These are phyloP conservation scores for Asarcornis scutulata DNA, from an alignment of 2,113 vertebrate genomes.

Conservation along the genomic window DNA sequence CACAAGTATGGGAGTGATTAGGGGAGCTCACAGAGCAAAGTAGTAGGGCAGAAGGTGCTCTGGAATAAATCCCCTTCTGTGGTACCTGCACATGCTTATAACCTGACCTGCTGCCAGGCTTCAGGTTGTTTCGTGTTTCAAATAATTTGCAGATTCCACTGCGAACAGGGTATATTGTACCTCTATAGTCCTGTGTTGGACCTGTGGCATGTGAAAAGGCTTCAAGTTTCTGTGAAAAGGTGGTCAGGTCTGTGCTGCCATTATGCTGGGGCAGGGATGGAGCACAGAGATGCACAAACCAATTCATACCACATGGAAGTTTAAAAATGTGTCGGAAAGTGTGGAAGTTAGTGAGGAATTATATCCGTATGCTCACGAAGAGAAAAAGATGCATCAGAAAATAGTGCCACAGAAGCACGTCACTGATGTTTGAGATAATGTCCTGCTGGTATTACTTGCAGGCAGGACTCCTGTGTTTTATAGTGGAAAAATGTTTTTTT, in stretches of 20 bases:
- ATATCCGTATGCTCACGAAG: not conserved
- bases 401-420: not conserved
- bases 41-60: not conserved
- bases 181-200: not conserved
- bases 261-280: not conserved
- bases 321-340: not conserved
- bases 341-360: not conserved
- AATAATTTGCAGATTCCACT: not conserved
- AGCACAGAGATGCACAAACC: not conserved
- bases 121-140: not conserved
- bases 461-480: not conserved
- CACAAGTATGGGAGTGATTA: not conserved
- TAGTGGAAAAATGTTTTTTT: not conserved
- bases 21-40: not conserved
- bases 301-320: not conserved
- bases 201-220: not conserved
- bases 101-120: not conserved
- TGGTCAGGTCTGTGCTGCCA: not conserved
- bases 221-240: not conserved
- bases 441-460: not conserved
- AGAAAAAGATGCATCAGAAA: constrained; percentile 8
- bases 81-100: not conserved
- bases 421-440: not conserved
- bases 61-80: not conserved
- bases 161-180: not conserved